Evolutionary conservation across 1,140 invertebrate genomes (phyloP), one percentile per base, ranked within the genome.

Genomic region (Ceratosolen fusciceps): DNA sequence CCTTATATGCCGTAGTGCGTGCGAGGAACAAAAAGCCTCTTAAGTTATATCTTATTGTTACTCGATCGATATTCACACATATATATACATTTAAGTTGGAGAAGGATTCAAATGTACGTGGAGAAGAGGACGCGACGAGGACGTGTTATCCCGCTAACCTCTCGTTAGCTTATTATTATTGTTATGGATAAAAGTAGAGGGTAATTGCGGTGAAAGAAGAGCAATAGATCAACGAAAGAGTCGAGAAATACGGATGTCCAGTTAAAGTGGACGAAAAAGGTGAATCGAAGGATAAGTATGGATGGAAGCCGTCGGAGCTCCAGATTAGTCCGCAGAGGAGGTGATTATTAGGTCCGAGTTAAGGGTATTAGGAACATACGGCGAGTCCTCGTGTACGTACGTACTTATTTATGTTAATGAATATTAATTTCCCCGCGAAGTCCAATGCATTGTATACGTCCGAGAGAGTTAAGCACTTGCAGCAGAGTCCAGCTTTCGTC

Each of bases 341-440:
- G 49, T n/a, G 19, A 73, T 58, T 39, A 54, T n/a, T n/a, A n/a
- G n/a, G n/a, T n/a, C n/a, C n/a, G 54, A 72, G 43, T 24, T n/a
- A 14, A 54, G 21, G n/a, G 14, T 10, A 73, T 73, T 73, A 58
- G 52, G 52, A 58, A 58, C 24, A 4, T 52, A 21, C 56, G 37
- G 29, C 43, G 26, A 56, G 72, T 62, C 43, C 26, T 67, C 2
- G n/a, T 47, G 10, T 24, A 21, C 19, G 49, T 12, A n/a, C n/a
- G n/a, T n/a, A n/a, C n/a, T n/a, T n/a, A n/a, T n/a, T n/a, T n/a
- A n/a, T n/a, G 29, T 73, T 76, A 62, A 67, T 76, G 68, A 68
- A 68, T 76, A 68, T 68, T 76, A 65, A 76, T 76, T 54, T 68
- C 37, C 29, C 29, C 8, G 10, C 29, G 31, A 21, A 39, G 56